These are phyloP conservation scores for Syngnathus typhle DNA, from an alignment of 2,113 vertebrate species.

Conservation along the genomic window DNA sequence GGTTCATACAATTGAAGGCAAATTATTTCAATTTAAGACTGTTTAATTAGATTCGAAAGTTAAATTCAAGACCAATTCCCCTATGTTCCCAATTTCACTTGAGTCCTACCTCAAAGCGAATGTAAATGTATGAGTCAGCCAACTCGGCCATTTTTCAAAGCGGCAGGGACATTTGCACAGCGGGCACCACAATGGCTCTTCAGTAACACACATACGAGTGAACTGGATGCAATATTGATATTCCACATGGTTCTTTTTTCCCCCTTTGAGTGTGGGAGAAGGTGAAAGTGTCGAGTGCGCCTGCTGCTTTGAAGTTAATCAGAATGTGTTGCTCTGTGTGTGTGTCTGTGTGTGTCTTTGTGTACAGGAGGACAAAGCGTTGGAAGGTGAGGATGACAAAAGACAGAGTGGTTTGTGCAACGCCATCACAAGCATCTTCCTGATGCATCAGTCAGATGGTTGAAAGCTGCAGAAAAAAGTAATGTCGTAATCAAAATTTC, in stretches of 20 bases:
- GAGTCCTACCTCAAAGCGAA: too few relatives aligned
- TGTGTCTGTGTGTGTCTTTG: neutral
- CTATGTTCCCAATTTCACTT: too few relatives aligned
- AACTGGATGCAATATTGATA: constrained; percentile 9
- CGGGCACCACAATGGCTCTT: neutral
- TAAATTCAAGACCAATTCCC: too few relatives aligned
- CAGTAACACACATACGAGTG: constrained; percentile 19
- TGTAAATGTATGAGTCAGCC: too few relatives aligned
- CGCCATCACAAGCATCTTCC: neutral
- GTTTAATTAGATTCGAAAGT: too few relatives aligned
- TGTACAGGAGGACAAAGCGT: constrained; percentile 9
- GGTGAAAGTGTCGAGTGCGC: constrained; percentile 36
- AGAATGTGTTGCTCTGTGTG: neutral
- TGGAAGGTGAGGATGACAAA: constrained; percentile 14
- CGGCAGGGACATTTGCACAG: neutral
- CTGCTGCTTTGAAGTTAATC: constrained; percentile 34
- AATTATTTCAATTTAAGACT: too few relatives aligned
- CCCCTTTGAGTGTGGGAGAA: constrained; percentile 20
- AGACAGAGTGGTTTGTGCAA: neutral
- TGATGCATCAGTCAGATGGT: neutral
- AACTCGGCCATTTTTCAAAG: neutral
- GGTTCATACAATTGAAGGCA: too few relatives aligned
- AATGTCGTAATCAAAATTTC: neutral
- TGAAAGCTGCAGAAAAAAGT: neutral
- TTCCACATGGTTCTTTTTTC: constrained; percentile 5